A percentile compares a stretch with the other conserved stretches of the same genome.
Evolutionary conservation across 2,113 vertebrate species (phyloP).

Genomic region (Eulemur rufifrons): DNA sequence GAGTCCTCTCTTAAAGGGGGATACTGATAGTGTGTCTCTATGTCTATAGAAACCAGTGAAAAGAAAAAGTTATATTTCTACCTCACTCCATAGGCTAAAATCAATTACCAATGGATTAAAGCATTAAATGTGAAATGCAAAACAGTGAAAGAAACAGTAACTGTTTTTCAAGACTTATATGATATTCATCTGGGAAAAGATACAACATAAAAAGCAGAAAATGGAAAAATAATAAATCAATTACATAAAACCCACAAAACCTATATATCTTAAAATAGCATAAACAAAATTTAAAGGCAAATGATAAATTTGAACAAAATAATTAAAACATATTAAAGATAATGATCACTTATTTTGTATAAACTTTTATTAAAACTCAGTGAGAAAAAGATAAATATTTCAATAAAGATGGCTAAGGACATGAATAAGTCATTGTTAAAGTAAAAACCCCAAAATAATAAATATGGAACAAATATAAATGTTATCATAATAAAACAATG

Average conservation of each 20-base stretch:
- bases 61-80: neutral
- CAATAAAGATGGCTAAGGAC: neutral
- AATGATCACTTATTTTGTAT: neutral
- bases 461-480: neutral
- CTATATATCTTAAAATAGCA: neutral
- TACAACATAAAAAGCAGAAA: neutral
- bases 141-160: neutral
- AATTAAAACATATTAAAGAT: neutral
- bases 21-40: neutral
- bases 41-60: neutral
- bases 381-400: neutral
- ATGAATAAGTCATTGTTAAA: neutral
- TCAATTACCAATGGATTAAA: neutral
- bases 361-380: neutral
- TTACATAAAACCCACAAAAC: neutral
- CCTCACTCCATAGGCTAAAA: neutral
- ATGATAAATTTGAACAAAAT: neutral
- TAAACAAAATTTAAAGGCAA: constrained; percentile 7
- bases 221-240: neutral
- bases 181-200: neutral
- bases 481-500: neutral
- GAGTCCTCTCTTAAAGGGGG: neutral
- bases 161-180: neutral
- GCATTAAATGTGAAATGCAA: neutral
- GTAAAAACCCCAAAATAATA: neutral